phyloP scores from a whole-genome alignment of 23 tunicate genomes.

The Oikopleura dioica region DNA sequence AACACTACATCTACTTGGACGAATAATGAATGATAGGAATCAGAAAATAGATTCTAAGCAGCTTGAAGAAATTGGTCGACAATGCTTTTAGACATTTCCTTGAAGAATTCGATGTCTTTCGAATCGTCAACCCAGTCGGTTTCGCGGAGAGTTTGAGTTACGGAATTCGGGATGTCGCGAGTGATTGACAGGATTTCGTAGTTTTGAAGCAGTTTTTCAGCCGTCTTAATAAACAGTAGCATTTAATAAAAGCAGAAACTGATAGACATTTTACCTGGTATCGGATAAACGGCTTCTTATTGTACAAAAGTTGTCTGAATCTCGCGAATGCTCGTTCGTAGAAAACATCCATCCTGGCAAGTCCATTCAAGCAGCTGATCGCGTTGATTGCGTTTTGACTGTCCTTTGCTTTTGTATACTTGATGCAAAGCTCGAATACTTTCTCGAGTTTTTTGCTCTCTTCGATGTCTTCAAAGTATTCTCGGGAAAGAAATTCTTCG shows the following conservation, averaged over 20 bases:
- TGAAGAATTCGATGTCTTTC: neutral
- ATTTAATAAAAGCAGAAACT: neutral
- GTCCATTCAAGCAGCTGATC: neutral
- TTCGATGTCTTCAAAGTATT: conserved; percentile 8
- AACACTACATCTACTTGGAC: too few species aligned
- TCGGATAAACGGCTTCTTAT: conserved; percentile 6
- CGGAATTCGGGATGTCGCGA: neutral
- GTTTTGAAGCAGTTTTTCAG: conserved; percentile 3
- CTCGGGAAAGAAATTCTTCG: neutral
- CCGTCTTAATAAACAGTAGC: neutral
- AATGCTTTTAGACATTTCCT: neutral
- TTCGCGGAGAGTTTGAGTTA: neutral
- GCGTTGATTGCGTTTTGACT: conserved; percentile 11
- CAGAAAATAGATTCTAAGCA: too few species aligned
- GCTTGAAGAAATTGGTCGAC: too few species aligned
- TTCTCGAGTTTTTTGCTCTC: neutral
- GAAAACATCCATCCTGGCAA: neutral
- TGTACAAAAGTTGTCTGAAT: neutral
- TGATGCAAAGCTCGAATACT: neutral
- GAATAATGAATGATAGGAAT: too few species aligned
- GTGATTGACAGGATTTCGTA: neutral
- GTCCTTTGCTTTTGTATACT: conserved; percentile 6
- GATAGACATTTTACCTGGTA: neutral
- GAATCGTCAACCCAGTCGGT: conserved; percentile 6
- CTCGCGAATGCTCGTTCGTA: neutral